A percentile compares a stretch with the other conserved stretches of the same genome.
These are phyloP conservation scores for Halocaridina rubra DNA, from an alignment of 2,888 invertebrate genomes.

Conservation along the genomic window DNA sequence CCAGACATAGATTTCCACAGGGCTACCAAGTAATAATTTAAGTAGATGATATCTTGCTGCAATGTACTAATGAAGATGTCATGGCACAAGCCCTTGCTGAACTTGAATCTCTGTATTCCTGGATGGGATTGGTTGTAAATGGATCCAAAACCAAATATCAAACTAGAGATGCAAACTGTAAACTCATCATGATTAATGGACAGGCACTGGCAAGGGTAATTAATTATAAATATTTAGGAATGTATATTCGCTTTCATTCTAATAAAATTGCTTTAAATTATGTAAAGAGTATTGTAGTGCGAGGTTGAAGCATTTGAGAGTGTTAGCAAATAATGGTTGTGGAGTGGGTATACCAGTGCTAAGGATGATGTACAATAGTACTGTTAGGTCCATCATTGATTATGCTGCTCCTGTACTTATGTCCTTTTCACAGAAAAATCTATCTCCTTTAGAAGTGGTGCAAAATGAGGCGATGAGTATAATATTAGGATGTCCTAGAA, in stretches of 20 bases:
- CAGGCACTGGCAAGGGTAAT: neutral
- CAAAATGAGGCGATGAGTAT: neutral
- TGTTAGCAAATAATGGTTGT: neutral
- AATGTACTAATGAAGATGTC: too few relatives aligned
- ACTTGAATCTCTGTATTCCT: neutral
- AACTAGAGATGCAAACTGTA: neutral
- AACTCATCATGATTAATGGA: neutral
- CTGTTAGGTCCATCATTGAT: neutral
- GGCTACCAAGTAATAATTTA: neutral
- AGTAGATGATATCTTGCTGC: neutral
- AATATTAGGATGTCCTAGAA: neutral
- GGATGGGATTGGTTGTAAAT: neutral
- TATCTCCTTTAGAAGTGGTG: neutral
- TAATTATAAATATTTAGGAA: neutral
- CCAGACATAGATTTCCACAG: neutral
- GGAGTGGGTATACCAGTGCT: neutral
- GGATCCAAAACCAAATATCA: neutral
- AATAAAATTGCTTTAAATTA: neutral
- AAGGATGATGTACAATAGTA: neutral
- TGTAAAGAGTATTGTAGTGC: neutral
- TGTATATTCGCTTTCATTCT: neutral
- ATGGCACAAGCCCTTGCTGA: neutral
- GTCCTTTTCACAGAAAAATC: neutral
- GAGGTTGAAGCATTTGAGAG: neutral
- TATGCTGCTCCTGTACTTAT: neutral